Evolutionary conservation across 2,113 vertebrate species (phyloP).

Genomic region (Sylvietta virens): DNA sequence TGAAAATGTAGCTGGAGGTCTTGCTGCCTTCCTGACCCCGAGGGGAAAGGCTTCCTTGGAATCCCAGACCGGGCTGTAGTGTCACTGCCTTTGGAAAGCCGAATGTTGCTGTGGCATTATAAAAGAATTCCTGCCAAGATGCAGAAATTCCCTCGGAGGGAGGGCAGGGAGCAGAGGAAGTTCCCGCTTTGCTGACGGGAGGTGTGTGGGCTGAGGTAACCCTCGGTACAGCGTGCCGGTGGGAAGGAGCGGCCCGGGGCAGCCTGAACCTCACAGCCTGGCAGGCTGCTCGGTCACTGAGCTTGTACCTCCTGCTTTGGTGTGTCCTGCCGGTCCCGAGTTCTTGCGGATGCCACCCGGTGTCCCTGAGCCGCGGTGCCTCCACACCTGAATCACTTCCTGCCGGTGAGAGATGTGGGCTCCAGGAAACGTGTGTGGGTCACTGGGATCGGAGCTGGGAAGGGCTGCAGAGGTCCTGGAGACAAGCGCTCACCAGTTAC

Average conservation of each 20-base stretch:
- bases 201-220: not conserved
- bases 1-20: not conserved
- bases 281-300: not conserved
- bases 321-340: rapidly evolving
- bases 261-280: not conserved
- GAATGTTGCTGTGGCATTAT: rapidly evolving
- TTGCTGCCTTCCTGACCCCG: not conserved
- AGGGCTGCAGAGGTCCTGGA: not conserved
- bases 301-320: rapidly evolving
- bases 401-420: not conserved
- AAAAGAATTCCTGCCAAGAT: not conserved
- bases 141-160: not conserved
- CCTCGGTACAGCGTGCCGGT: not conserved
- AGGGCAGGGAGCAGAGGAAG: not conserved
- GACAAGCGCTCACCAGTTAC: not conserved
- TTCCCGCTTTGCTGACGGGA: not conserved
- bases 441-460: not conserved
- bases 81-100: not conserved
- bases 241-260: not conserved
- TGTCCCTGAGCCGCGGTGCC: not conserved
- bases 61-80: not conserved
- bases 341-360: rapidly evolving
- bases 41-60: not conserved
- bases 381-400: not conserved
- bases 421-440: not conserved